Percentiles rank a stretch among this genome's conserved stretches.
Conservation (phyloP, 2,888 invertebrate species). For the Ormyrus rosae region DNA sequence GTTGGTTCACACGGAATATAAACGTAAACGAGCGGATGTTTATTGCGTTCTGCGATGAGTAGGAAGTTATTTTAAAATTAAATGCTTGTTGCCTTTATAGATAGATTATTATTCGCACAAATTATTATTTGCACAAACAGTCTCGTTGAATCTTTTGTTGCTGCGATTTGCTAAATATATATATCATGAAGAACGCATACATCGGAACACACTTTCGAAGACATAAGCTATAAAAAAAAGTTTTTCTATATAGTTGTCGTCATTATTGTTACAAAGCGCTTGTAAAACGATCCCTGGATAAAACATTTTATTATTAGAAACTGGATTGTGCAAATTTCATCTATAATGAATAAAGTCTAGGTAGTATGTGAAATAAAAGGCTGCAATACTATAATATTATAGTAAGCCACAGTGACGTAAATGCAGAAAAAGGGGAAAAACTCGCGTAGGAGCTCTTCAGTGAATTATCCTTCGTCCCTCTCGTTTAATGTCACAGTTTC, state of each 20-base stretch:
- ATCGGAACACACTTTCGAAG: background rate
- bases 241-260: background rate
- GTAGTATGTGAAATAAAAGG: background rate
- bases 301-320: conserved; percentile 27
- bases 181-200: no score
- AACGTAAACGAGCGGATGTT: no score
- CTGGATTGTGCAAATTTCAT: conserved; percentile 35
- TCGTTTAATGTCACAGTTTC: conserved; percentile 34
- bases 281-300: conserved; percentile 9
- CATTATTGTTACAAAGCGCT: conserved; percentile 4
- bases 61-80: no score
- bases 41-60: no score
- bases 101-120: no score
- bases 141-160: no score
- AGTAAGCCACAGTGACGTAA: conserved; percentile 11
- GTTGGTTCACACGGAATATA: no score
- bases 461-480: conserved; percentile 22
- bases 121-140: no score
- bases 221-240: background rate
- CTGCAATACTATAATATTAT: no score
- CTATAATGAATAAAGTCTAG: background rate
- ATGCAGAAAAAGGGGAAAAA: background rate
- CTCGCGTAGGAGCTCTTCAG: conserved; percentile 36
- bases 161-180: no score
- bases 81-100: no score